These are phyloP conservation scores for Frankliniella fusca DNA, from an alignment of 2,888 invertebrate genomes.

Conservation along the genomic window DNA sequence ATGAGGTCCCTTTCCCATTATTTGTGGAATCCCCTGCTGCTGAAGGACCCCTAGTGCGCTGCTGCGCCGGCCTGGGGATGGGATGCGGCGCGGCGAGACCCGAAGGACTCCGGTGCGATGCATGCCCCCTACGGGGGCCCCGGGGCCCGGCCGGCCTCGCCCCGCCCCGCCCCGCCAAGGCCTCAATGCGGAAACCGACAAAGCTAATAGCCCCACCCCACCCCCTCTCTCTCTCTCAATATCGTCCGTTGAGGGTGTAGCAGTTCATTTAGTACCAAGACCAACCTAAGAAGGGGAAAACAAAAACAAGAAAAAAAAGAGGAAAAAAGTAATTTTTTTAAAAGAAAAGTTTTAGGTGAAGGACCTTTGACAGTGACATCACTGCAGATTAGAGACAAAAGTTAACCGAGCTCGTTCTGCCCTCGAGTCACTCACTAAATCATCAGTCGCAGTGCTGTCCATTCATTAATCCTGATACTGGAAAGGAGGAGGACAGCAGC, in stretches of 20 bases:
- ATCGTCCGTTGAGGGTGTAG: background rate
- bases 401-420: no score
- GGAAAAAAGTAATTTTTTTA: no score
- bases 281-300: no score
- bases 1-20: constrained; percentile 16
- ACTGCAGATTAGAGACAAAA: no score
- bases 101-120: no score
- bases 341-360: no score
- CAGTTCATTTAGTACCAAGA: background rate
- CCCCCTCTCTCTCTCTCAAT: background rate
- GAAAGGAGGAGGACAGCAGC: no score
- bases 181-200: constrained; percentile 33
- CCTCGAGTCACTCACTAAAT: no score
- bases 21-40: constrained; percentile 42
- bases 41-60: background rate
- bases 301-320: background rate
- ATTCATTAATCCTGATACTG: no score
- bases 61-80: constrained; percentile 23
- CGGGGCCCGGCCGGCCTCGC: constrained; percentile 46
- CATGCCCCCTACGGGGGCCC: constrained; percentile 44
- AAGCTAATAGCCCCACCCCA: constrained; percentile 3
- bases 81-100: constrained; percentile 24
- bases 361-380: no score
- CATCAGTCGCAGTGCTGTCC: no score
- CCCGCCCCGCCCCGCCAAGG: constrained; percentile 48